These are phyloP conservation scores for Conus betulinus DNA, from an alignment of 1,140 invertebrate species.

Conservation along the genomic window DNA sequence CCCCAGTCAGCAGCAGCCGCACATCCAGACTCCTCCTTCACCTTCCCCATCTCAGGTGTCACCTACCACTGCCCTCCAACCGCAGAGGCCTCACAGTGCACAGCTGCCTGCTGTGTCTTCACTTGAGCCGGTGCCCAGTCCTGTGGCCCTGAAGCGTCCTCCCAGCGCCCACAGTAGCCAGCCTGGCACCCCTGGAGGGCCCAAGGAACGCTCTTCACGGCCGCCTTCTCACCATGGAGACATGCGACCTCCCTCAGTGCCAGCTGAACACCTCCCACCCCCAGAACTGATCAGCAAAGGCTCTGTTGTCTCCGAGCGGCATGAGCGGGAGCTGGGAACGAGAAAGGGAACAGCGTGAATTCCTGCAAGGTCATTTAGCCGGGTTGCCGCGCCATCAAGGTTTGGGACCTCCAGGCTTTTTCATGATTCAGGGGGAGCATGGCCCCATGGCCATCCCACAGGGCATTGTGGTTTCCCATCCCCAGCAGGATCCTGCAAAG, in stretches of 20 bases:
- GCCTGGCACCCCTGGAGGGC: conserved; percentile 18
- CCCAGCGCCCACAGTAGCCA: conserved; percentile 59
- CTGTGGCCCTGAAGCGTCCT: conserved; percentile 45
- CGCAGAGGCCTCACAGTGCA: conserved; percentile 44
- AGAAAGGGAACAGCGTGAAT: conserved; percentile 51
- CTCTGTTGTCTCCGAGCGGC: conserved; percentile 37
- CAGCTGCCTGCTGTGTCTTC: conserved; percentile 31
- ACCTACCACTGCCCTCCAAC: conserved; percentile 37
- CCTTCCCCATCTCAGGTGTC: conserved; percentile 19
- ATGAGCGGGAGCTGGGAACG: conserved; percentile 56
- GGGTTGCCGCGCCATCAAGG: conserved; percentile 51
- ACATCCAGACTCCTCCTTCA: conserved; percentile 2
- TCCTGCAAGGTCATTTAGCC: conserved; percentile 41
- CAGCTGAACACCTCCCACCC: conserved; percentile 31
- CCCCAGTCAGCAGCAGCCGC: conserved; percentile 20
- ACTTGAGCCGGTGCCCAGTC: conserved; percentile 13
- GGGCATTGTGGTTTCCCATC: background rate
- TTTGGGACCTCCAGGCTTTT: conserved; percentile 45
- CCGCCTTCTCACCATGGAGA: conserved; percentile 38
- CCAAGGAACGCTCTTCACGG: conserved; percentile 22
- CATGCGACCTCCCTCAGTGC: conserved; percentile 39
- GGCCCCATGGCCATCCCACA: conserved; percentile 19
- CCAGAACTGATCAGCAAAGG: conserved; percentile 44
- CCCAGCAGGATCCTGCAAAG: conserved; percentile 25
- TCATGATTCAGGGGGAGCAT: conserved; percentile 31